phyloP scores from a whole-genome alignment of 2,888 invertebrate species.

The Halictus ligatus region DNA sequence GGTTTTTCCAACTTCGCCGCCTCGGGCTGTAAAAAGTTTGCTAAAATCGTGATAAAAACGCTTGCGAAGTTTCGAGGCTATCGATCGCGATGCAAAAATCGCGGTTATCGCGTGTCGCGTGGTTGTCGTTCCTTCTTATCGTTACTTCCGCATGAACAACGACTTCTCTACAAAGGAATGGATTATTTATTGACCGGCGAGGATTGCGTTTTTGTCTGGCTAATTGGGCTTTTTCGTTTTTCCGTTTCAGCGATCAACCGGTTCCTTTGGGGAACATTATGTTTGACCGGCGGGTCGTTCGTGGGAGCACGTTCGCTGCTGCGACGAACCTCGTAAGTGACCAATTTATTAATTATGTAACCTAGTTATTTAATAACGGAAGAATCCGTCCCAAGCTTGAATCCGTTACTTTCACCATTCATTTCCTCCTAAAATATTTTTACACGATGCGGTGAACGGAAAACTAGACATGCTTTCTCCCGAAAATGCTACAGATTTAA shows the following conservation, averaged over 20 bases:
- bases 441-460: background rate
- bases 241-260: slow-evolving; percentile 84
- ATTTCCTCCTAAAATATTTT: background rate
- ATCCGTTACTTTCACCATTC: background rate
- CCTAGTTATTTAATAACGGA: background rate
- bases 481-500: background rate
- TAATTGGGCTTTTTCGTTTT: background rate
- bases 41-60: background rate
- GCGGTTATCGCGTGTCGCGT: slow-evolving; percentile 7
- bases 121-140: background rate
- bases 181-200: background rate
- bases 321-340: slow-evolving; percentile 80
- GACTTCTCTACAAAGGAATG: background rate
- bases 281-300: slow-evolving; percentile 94
- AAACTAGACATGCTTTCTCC: background rate
- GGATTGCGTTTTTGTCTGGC: background rate
- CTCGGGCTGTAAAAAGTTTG: background rate
- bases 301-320: slow-evolving; percentile 92
- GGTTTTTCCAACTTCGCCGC: background rate
- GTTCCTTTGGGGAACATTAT: slow-evolving; percentile 92
- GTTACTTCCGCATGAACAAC: background rate
- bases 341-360: background rate
- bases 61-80: background rate
- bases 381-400: background rate
- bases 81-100: slow-evolving; percentile 9